These are phyloP conservation scores for Cheilosia scutellata DNA, from an alignment of 2,888 invertebrate species.

Conservation along the genomic window DNA sequence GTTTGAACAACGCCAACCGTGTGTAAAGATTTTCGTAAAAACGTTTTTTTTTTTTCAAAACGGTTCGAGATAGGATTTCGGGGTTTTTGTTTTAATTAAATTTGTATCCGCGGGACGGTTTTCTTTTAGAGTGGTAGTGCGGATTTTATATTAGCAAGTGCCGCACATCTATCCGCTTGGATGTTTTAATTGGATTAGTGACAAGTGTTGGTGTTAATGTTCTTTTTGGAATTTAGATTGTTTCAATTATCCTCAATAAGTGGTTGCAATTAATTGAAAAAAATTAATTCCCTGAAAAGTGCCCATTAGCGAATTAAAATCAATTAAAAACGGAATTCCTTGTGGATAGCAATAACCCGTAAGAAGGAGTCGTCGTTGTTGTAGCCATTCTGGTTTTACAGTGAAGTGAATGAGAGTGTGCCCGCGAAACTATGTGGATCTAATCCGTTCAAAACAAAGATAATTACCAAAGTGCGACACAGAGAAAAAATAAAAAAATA, in stretches of 20 bases:
- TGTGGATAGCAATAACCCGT: background rate
- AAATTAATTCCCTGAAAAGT: slow-evolving; percentile 51
- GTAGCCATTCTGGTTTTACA: background rate
- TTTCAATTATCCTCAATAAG: slow-evolving; percentile 23
- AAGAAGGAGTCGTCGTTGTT: background rate
- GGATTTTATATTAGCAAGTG: background rate
- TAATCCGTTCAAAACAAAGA: slow-evolving; percentile 21
- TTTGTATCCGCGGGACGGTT: background rate
- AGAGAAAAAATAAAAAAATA: too few species aligned
- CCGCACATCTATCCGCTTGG: background rate
- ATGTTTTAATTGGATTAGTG: slow-evolving; percentile 50
- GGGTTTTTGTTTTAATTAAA: slow-evolving; percentile 1
- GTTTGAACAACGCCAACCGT: background rate
- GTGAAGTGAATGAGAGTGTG: slow-evolving; percentile 25
- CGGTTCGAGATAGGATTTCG: slow-evolving; percentile 20
- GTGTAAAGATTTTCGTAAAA: slow-evolving; percentile 19
- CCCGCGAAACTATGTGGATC: slow-evolving; percentile 12
- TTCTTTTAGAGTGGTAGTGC: background rate
- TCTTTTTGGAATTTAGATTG: background rate
- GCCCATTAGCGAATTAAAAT: slow-evolving; percentile 52
- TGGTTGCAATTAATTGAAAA: slow-evolving; percentile 34
- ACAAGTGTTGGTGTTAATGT: slow-evolving; percentile 33
- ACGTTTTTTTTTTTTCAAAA: background rate
- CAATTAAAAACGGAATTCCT: slow-evolving; percentile 45
- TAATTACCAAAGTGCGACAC: slow-evolving; percentile 9